Conservation (phyloP, 2,113 vertebrate species). For the Microtus ochrogaster region DNA sequence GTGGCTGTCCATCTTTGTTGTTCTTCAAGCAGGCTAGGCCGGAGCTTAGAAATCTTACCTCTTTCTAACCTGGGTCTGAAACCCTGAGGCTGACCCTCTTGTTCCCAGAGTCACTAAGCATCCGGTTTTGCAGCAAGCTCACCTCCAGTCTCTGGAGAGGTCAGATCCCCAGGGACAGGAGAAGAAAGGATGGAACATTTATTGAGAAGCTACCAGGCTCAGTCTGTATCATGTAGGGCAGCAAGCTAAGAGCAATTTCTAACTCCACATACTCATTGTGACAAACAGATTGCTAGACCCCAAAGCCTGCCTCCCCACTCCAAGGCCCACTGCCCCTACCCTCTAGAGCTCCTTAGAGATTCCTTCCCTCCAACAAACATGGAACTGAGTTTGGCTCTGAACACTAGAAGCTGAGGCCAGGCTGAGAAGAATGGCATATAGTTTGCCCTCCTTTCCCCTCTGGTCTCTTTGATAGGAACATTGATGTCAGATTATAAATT, state of each 20-base stretch:
- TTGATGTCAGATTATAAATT: neutral
- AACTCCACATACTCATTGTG: no score
- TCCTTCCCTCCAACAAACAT: neutral
- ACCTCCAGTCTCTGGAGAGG: neutral
- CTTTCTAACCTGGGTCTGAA: neutral
- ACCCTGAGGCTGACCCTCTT: neutral
- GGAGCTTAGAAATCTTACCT: neutral
- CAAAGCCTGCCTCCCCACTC: neutral
- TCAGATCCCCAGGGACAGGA: neutral
- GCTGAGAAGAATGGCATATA: rapidly evolving
- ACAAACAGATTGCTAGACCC: neutral
- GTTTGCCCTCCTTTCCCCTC: neutral
- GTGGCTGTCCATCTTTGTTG: neutral
- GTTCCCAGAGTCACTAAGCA: neutral
- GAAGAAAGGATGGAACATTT: neutral
- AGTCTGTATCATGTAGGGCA: neutral
- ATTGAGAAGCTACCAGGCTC: neutral
- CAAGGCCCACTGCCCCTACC: rapidly evolving
- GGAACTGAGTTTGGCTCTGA: neutral
- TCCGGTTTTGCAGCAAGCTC: neutral
- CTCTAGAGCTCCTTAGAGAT: neutral
- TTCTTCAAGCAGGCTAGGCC: neutral
- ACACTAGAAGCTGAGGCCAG: neutral
- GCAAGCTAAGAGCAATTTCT: neutral
- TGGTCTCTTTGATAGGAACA: neutral